Evolutionary conservation across 2,888 invertebrate species (phyloP).

Genomic region (Geophilus truncorum): DNA sequence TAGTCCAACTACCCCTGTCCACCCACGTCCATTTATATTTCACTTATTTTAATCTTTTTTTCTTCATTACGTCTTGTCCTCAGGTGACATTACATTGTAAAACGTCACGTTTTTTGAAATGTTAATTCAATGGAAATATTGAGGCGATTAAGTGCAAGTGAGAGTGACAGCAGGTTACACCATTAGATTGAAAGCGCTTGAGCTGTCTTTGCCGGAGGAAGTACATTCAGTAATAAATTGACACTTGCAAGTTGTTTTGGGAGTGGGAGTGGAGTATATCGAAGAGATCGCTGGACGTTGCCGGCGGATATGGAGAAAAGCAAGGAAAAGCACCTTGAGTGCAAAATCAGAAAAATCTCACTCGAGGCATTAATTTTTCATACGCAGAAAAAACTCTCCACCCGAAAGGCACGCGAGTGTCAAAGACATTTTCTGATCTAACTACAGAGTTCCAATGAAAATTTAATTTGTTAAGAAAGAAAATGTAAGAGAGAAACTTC

Average conservation of each 20-base stretch:
- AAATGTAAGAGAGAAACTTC: slow-evolving; percentile 23
- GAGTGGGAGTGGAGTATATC: neutral
- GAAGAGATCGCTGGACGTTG: neutral
- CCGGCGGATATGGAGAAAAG: neutral
- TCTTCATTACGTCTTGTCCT: neutral
- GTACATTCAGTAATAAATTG: slow-evolving; percentile 9
- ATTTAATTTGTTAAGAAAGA: slow-evolving; percentile 27
- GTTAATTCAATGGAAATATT: neutral
- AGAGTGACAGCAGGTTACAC: neutral
- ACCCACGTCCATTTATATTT: slow-evolving; percentile 12
- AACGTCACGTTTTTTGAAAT: neutral
- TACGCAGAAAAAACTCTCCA: neutral
- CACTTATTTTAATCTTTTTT: neutral
- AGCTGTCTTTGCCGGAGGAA: neutral
- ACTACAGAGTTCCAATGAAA: slow-evolving; percentile 7
- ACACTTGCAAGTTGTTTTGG: slow-evolving; percentile 6
- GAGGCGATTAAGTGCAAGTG: neutral
- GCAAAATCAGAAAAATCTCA: slow-evolving; percentile 27
- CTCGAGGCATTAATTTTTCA: slow-evolving; percentile 27
- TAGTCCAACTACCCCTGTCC: slow-evolving; percentile 27
- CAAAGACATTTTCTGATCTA: slow-evolving; percentile 27
- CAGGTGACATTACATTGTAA: neutral
- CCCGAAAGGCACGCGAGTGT: slow-evolving; percentile 27
- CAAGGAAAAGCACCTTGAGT: slow-evolving; percentile 22
- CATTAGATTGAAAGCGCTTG: neutral